A percentile compares a stretch with the other conserved stretches of the same genome.
Evolutionary conservation across 1,140 invertebrate species (phyloP).

Genomic region (Phymastichus coffea): DNA sequence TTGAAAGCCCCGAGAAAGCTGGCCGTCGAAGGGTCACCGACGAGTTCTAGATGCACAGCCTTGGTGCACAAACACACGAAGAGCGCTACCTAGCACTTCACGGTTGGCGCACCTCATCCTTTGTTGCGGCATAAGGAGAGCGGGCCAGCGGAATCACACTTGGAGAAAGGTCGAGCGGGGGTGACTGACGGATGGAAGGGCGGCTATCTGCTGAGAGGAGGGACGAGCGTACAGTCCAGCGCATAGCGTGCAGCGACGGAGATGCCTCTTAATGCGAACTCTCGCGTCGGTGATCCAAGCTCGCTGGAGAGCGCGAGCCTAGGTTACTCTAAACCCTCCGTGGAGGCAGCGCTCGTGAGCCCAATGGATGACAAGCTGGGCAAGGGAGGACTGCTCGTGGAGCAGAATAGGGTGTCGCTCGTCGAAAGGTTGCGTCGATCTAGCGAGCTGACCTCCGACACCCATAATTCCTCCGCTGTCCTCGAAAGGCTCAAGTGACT

Average conservation of each 20-base stretch:
- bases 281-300: background rate
- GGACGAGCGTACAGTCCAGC: too few species aligned
- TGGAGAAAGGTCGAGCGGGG: too few species aligned
- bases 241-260: too few species aligned
- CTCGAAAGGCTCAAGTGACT: too few species aligned
- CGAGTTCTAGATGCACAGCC: constrained; percentile 2
- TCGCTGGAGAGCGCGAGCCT: background rate
- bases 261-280: too few species aligned
- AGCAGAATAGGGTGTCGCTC: background rate
- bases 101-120: too few species aligned
- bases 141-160: too few species aligned
- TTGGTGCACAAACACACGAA: constrained; percentile 1
- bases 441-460: background rate
- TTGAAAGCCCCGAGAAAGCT: background rate
- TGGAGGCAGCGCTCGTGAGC: background rate
- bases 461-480: background rate
- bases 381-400: background rate
- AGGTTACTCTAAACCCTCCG: background rate
- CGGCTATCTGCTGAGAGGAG: too few species aligned
- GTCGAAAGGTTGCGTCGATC: background rate
- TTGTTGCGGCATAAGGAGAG: too few species aligned
- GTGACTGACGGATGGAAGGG: too few species aligned
- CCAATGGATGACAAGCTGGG: too few species aligned
- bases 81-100: too few species aligned
- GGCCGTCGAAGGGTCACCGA: background rate